A percentile compares a stretch with the other conserved stretches of the same genome.
Evolutionary conservation across 2,113 vertebrate species (phyloP).

Genomic region (Anhinga rufa): DNA sequence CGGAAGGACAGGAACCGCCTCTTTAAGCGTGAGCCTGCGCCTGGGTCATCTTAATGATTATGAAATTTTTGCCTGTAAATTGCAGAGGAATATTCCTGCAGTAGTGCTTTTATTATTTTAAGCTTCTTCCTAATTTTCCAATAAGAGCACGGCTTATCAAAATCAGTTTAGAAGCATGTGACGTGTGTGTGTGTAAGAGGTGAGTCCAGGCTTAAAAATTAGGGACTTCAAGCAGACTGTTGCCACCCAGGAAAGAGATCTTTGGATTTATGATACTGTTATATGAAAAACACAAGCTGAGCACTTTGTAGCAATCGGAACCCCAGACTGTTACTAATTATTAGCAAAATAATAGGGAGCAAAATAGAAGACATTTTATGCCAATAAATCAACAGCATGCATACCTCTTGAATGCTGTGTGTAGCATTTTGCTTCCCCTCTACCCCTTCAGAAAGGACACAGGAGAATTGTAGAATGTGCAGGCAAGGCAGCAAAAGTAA

Average conservation of each 20-base stretch:
- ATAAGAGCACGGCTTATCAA: background rate
- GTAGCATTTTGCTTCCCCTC: background rate
- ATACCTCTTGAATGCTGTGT: fast-evolving
- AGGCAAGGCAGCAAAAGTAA: background rate
- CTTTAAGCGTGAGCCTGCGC: background rate
- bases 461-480: background rate
- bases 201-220: background rate
- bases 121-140: background rate
- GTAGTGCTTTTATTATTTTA: background rate
- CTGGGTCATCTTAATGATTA: background rate
- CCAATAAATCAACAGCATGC: background rate
- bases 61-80: background rate
- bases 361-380: background rate
- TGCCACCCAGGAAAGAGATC: background rate
- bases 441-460: background rate
- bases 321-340: background rate
- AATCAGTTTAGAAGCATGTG: background rate
- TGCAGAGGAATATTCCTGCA: background rate
- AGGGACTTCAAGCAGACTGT: background rate
- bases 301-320: background rate
- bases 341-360: background rate
- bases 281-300: background rate
- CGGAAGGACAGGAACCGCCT: background rate
- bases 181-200: background rate
- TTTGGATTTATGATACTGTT: background rate